Evolutionary conservation across 2,797 vertebrate species (phyloP), one percentile per base, ranked within the genome.

Genomic region (Peromyscus eremicus): DNA sequence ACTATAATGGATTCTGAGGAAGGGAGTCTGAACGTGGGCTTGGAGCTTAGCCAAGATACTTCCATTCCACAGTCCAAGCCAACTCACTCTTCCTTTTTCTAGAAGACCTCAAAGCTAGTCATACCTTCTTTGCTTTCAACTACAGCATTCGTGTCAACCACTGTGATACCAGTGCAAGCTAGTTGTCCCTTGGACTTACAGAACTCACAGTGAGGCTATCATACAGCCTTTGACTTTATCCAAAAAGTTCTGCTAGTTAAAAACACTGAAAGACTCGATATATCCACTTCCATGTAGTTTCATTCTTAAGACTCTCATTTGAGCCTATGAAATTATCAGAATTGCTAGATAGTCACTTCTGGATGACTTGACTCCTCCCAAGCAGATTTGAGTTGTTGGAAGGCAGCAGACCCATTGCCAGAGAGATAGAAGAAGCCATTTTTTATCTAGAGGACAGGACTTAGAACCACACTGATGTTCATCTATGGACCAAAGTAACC

Each of bases 381-480:
- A 29, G 32, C 13, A 75, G n/a, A 81, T 73, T 29, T 16, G 29
- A 66, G 14, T 70, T 73, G 4, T 2, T 43, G 34, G 17, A 85
- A 90, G 40, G 9, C 11, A 82, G 10, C 1, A 52, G 52, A 66
- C 12, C 11, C 27, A 84, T 5, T 46, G 43, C 1, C 11, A 13
- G 55, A 91, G 23, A 94, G 5, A 87, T 9, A 37, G 16, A 82
- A 66, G 52, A n/a, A 70, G 25, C 10, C 19, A 43, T 37, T 37
- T 80, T 93, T 96, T 73, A 71, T 52, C 23, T 32, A 40, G 21
- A 93, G 21, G 11, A 73, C 0, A 21, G 19, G 10, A 49, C 71
- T 55, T 68, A 52, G 21, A 17, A 85, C 13, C 91, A 97, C 21
- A 84, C 40, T 75, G 32, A 62, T 75, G 57, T 88, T 94, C 16